A percentile compares a stretch with the other conserved stretches of the same genome.
These are phyloP conservation scores for Ovis aries DNA, from an alignment of 2,113 vertebrate genomes.

Conservation along the genomic window DNA sequence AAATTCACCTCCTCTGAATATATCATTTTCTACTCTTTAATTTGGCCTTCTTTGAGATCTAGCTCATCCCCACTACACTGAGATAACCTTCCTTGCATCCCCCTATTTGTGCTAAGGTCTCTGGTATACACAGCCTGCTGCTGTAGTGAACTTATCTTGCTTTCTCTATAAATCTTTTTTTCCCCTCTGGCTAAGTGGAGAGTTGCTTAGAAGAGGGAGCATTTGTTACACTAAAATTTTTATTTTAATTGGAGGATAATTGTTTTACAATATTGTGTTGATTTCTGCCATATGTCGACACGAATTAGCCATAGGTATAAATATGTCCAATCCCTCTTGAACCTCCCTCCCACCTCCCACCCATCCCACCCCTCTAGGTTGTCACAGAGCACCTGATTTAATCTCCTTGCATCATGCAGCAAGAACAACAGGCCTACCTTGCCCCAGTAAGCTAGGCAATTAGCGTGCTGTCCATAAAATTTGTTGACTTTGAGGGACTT, in stretches of 20 bases:
- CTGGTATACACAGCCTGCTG: neutral
- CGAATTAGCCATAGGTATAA: neutral
- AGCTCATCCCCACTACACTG: neutral
- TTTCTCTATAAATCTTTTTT: neutral
- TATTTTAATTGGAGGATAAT: neutral
- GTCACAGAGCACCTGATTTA: neutral
- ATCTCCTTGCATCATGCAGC: neutral
- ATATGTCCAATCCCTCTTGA: fast-evolving
- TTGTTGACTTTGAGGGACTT: neutral
- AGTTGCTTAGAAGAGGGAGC: neutral
- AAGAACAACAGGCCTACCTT: neutral
- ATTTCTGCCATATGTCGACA: neutral
- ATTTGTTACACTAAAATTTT: neutral
- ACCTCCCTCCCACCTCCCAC: neutral
- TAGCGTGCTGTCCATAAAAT: neutral
- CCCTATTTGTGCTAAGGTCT: neutral
- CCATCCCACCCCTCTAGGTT: neutral
- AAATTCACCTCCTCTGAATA: neutral
- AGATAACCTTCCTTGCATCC: neutral
- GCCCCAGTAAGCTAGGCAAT: neutral
- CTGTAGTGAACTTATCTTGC: neutral
- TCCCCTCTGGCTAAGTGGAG: neutral
- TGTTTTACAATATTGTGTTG: neutral
- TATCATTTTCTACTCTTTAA: neutral
- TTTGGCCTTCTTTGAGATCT: neutral